Evolutionary conservation across 2,797 vertebrate species (phyloP), one percentile per base, ranked within the genome.

Genomic region (Hippopotamyrus pictus): DNA sequence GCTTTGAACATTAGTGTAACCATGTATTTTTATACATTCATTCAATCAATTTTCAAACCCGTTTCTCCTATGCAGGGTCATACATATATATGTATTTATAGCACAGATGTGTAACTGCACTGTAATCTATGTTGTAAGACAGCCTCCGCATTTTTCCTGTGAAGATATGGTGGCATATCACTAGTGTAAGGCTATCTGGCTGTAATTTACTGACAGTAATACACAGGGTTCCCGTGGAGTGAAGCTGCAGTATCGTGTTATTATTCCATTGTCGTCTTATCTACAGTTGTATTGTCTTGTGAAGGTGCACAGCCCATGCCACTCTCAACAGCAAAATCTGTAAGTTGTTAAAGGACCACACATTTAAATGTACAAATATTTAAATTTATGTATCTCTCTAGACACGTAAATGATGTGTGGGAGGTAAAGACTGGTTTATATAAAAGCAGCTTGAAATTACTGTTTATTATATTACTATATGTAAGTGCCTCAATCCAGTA

Each of bases 401-500:
- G 37, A 79, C 37, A 79, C 50, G 1, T 33, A 86, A 46, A 79
- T 44, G 37, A 46, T 46, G 19, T 79, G 73, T 79, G 73, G 73
- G 73, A 79, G 41, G 73, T 25, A 87, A 44, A 62, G 29, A n/a
- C 19, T 37, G 50, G 69, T 41, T 79, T 51, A 82, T 1, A 33
- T 9, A 33, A 84, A 50, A 89, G 69, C 83, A 92, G 17, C 48
- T 41, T 17, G 65, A 51, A 33, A 87, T 84, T 84, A 51, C 48
- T 51, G 48, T 48, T 51, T 84, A 50, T 84, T 44, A 84, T 46
- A 46, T 46, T 25, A 84, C n/a, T 48, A 51, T 51, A 84, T 84
- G 44, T 51, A 51, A 22, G 48, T n/a, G 82, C 82, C 41, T 84
- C n/a, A 14, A 84, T 25, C 11, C 9, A 48, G 82, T 84, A 44